Base-by-base conservation (phyloP, 2,797 vertebrate species). In the Oryzias dopingdopingensis region DNA sequence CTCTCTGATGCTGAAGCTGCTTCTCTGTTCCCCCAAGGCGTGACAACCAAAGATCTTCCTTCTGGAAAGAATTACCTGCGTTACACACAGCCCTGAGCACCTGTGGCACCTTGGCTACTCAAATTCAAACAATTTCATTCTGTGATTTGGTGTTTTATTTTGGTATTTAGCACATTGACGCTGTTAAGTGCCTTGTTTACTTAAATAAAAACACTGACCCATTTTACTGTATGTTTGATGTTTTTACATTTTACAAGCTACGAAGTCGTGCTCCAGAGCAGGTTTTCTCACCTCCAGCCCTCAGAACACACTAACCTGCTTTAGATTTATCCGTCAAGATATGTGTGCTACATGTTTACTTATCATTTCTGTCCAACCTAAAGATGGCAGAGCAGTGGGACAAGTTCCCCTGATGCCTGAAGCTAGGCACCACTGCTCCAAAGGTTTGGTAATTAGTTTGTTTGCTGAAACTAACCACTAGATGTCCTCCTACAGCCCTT, bases 61-160 rank as follows among this genome's bases (percentile, higher is more conserved):
- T 98, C 96, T 1, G 94, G 94, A 83, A 98, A 97, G 83, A 95
- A 92, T 29, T 99, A 99, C 84, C 84, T 99, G 74, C 95, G 96
- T 49, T 97, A 93, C 77, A 98, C 96, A 0, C 92, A 95, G 53
- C 93, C 91, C 0, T 91, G 56, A 88, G 74, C 49, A 8, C 17
- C 56, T 14, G 3, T 14, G 40, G 3, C 52, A 58, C 42, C 10
- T 12, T 4, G 50, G 14, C 32, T 55, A 5, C 58, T 41, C 23
- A 56, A 55, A 51, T 58, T 32, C 0, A 37, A 15, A 42, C 43
- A 2, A 48, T 20, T 43, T 51, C 54, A 57, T 41, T 26, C 12
- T 37, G 23, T n/a, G 13, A 18, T 65, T 59, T 18, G 20, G 5
- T 20, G 14, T 15, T 10, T 46, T 3, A 20, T 23, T 29, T 20